phyloP scores from a whole-genome alignment of 2,888 invertebrate species.

The Athrips mouffetella region DNA sequence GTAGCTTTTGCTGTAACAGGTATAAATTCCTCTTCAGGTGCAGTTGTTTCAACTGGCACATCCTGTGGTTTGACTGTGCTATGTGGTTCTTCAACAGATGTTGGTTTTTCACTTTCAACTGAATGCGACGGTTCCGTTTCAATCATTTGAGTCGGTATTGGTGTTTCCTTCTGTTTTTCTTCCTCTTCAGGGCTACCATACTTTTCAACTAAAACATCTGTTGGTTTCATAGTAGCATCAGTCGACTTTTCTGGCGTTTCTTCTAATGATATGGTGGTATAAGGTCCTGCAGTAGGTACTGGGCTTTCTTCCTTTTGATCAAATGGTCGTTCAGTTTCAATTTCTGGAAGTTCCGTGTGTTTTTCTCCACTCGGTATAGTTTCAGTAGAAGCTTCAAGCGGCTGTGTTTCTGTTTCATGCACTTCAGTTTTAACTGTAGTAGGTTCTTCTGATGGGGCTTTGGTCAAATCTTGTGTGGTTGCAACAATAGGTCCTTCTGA shows the following conservation, averaged over 20 bases:
- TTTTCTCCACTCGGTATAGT: conserved; percentile 25
- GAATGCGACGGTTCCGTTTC: background rate
- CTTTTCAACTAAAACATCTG: background rate
- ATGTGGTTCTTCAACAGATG: conserved; percentile 15
- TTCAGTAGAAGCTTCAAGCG: conserved; percentile 26
- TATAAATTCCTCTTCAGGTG: conserved; percentile 24
- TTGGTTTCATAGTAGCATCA: conserved; percentile 7
- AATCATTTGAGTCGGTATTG: background rate
- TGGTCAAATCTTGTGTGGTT: background rate
- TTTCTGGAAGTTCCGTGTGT: conserved; percentile 25
- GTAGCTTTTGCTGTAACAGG: conserved; percentile 24
- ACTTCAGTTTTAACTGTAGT: background rate
- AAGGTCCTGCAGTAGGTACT: conserved; percentile 11
- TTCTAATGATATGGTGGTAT: conserved; percentile 16
- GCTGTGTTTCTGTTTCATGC: conserved; percentile 27
- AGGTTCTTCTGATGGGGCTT: background rate
- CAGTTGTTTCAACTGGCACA: conserved; percentile 17
- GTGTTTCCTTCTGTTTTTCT: conserved; percentile 16
- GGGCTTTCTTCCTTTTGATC: conserved; percentile 22
- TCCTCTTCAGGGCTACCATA: conserved; percentile 16
- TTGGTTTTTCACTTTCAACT: background rate
- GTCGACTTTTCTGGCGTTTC: conserved; percentile 27
- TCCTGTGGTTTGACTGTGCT: conserved; percentile 22
- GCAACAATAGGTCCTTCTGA: background rate
- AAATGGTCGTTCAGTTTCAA: conserved; percentile 20